Percentiles rank a stretch among this genome's conserved stretches.
Evolutionary conservation across 2,113 vertebrate species (phyloP).

Genomic region (Daphoenositta chrysoptera): DNA sequence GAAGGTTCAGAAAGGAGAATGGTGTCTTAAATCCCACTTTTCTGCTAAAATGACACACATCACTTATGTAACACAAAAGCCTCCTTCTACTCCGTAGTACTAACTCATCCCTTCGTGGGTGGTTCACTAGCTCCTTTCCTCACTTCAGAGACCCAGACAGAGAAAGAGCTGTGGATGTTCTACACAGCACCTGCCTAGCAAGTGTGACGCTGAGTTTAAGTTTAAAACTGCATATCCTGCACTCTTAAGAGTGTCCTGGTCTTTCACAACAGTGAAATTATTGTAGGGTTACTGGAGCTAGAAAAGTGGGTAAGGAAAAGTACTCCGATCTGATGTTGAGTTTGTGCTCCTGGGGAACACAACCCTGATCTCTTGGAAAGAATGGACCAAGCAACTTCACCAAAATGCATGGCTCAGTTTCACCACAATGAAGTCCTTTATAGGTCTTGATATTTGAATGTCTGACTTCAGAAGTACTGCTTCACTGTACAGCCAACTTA

Average conservation of each 20-base stretch:
- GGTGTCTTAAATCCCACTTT: background rate
- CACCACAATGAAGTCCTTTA: background rate
- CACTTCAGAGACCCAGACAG: background rate
- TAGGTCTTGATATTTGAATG: background rate
- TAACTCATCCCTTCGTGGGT: background rate
- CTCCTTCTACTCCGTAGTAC: background rate
- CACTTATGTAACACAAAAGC: background rate
- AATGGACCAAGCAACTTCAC: background rate
- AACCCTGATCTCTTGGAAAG: background rate
- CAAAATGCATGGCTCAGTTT: background rate
- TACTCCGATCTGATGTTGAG: background rate
- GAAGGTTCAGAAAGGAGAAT: background rate
- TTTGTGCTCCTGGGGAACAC: background rate
- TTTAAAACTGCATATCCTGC: background rate
- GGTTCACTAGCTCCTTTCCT: background rate
- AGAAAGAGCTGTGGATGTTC: background rate
- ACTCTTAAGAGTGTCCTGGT: background rate
- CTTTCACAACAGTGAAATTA: background rate
- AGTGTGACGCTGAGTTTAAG: background rate
- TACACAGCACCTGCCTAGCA: background rate
- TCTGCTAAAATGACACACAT: background rate
- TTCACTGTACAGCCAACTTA: background rate
- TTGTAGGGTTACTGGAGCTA: background rate
- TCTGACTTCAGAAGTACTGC: background rate
- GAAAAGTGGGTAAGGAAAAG: background rate